Conservation (phyloP, 1,140 invertebrate genomes). For the Drosophila orena region DNA sequence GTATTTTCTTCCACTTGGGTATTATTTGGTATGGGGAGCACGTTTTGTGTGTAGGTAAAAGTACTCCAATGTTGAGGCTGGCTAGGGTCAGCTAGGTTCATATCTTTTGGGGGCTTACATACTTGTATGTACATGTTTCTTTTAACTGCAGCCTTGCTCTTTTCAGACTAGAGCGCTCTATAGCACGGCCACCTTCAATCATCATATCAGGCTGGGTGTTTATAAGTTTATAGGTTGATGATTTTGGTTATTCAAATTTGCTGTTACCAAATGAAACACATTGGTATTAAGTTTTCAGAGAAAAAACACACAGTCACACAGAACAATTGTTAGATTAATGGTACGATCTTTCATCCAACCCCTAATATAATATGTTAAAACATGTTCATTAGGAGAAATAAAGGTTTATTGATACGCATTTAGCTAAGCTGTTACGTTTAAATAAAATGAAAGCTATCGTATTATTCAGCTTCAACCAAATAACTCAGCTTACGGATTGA, state of each 20-base stretch:
- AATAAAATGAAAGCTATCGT: constrained; percentile 1
- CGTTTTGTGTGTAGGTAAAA: constrained; percentile 47
- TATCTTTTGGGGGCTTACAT: background rate
- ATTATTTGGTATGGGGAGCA: constrained; percentile 52
- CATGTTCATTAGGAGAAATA: too few species aligned
- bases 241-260: background rate
- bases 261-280: background rate
- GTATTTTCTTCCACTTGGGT: constrained; percentile 39
- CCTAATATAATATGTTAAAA: too few species aligned
- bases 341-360: background rate
- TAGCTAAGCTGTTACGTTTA: background rate
- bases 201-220: background rate
- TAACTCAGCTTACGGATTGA: background rate
- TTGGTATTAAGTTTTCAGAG: background rate
- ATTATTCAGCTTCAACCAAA: background rate
- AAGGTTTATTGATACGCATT: background rate
- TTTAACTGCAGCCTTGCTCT: background rate
- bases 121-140: constrained; percentile 3
- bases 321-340: background rate
- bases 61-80: constrained; percentile 40
- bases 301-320: too few species aligned
- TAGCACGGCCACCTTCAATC: background rate
- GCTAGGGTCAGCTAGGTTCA: constrained; percentile 54
- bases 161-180: background rate
- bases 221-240: too few species aligned